A percentile compares a stretch with the other conserved stretches of the same genome.
Conservation (phyloP, 2,888 invertebrate species). For the Caenorhabditis zanzibari region DNA sequence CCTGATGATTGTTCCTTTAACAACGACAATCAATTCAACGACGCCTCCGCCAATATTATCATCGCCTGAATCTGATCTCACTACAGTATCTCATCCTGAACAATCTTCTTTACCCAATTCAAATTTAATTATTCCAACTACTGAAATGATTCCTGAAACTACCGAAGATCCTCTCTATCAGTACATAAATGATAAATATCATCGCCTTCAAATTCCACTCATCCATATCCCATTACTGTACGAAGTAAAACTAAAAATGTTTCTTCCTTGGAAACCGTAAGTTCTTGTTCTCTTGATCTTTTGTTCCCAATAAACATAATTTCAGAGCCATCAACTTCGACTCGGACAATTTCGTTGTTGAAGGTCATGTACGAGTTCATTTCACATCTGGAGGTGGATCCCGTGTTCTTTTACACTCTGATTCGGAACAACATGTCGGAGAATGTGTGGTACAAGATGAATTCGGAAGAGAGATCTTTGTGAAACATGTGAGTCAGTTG, state of each 20-base stretch:
- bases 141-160: constrained; percentile 12
- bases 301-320: background rate
- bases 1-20: constrained; percentile 60
- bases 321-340: constrained; percentile 71
- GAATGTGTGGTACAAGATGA: constrained; percentile 67
- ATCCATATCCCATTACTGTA: constrained; percentile 69
- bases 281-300: constrained; percentile 21
- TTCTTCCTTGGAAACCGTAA: constrained; percentile 69
- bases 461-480: constrained; percentile 57
- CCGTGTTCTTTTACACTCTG: constrained; percentile 60
- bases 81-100: constrained; percentile 22
- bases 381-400: constrained; percentile 66
- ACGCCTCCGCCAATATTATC: background rate
- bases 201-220: constrained; percentile 70
- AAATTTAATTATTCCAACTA: background rate
- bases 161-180: constrained; percentile 50
- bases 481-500: constrained; percentile 60
- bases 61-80: constrained; percentile 1
- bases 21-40: constrained; percentile 20
- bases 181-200: constrained; percentile 55
- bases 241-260: constrained; percentile 68
- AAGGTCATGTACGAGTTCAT: constrained; percentile 66
- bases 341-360: constrained; percentile 69
- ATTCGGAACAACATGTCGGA: constrained; percentile 66
- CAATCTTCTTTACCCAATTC: background rate